phyloP scores from a whole-genome alignment of 2,888 invertebrate species.

The Halictus quadricinctus region DNA sequence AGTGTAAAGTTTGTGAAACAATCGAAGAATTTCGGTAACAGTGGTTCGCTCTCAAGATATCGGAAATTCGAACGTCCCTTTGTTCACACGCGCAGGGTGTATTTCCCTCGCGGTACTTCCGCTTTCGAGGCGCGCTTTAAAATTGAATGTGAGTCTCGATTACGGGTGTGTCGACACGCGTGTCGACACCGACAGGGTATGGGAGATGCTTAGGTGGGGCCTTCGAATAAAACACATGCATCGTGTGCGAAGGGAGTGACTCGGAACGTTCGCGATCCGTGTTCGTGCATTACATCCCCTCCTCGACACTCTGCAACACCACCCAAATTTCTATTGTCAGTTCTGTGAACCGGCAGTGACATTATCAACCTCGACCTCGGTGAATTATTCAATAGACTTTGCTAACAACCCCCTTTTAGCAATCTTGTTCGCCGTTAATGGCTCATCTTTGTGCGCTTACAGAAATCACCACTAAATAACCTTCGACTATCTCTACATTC shows the following conservation, averaged over 20 bases:
- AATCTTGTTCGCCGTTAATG: not conserved
- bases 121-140: slow-evolving; percentile 62
- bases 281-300: slow-evolving; percentile 9
- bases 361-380: not conserved
- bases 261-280: slow-evolving; percentile 31
- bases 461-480: not conserved
- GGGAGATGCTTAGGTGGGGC: slow-evolving; percentile 69
- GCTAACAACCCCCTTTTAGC: not conserved
- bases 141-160: slow-evolving; percentile 72
- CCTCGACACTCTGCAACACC: not conserved
- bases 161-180: slow-evolving; percentile 76
- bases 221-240: slow-evolving; percentile 67
- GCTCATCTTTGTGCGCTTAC: not conserved
- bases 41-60: not conserved
- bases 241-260: slow-evolving; percentile 51
- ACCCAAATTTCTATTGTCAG: not conserved
- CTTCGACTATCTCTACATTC: not conserved
- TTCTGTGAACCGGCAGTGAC: not conserved
- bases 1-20: too few relatives aligned
- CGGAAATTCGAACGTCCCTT: not conserved
- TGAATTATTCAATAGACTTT: not conserved
- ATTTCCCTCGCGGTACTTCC: slow-evolving; percentile 45
- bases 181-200: slow-evolving; percentile 67
- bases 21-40: not conserved
- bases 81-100: slow-evolving; percentile 17